Evolutionary conservation across 2,113 vertebrate genomes (phyloP).

Genomic region (Microcebus murinus): DNA sequence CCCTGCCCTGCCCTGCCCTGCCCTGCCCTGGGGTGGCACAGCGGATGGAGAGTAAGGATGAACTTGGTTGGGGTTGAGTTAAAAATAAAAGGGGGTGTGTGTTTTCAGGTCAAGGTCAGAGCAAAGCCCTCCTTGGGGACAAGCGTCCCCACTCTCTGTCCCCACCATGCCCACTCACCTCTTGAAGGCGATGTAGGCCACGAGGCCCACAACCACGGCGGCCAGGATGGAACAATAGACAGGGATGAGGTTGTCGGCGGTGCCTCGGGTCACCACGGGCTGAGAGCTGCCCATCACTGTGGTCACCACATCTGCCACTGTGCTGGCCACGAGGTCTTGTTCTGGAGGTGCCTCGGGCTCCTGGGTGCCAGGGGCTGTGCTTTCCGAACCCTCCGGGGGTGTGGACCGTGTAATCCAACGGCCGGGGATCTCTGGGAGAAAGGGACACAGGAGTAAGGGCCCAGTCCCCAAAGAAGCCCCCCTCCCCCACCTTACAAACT

Average conservation of each 20-base stretch:
- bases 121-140: background rate
- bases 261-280: slow-evolving; percentile 88
- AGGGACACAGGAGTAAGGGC: background rate
- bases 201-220: slow-evolving; percentile 94
- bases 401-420: slow-evolving; percentile 80
- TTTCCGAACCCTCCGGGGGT: slow-evolving; percentile 38
- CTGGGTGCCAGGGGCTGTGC: slow-evolving; percentile 65
- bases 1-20: background rate
- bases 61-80: background rate
- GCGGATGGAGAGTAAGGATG: background rate
- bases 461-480: rapidly evolving
- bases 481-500: background rate
- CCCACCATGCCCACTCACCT: slow-evolving; percentile 85
- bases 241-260: slow-evolving; percentile 95
- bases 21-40: background rate
- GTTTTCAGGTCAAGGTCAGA: background rate
- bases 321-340: slow-evolving; percentile 77
- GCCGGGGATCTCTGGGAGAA: slow-evolving; percentile 77
- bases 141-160: background rate
- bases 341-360: slow-evolving; percentile 65
- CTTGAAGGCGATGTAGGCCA: slow-evolving; percentile 96
- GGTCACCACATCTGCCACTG: slow-evolving; percentile 83
- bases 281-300: slow-evolving; percentile 91
- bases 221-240: slow-evolving; percentile 99
- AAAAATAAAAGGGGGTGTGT: background rate